phyloP scores from a whole-genome alignment of 2,113 vertebrate species.

The Melanotaenia duboulayi region DNA sequence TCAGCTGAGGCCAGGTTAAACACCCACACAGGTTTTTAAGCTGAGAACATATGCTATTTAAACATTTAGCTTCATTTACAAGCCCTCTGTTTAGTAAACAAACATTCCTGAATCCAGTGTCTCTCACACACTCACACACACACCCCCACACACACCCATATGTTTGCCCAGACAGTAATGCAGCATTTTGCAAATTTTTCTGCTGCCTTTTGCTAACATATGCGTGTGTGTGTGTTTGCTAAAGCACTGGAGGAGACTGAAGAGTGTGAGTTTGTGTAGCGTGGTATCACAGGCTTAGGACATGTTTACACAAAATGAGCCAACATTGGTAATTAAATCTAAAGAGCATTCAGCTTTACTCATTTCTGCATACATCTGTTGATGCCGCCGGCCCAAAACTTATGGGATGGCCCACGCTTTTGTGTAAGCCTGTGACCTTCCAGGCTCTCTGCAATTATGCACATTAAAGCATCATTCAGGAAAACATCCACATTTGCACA shows the following conservation, averaged over 20 bases:
- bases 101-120: constrained; percentile 19
- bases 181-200: constrained; percentile 13
- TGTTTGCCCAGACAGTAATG: constrained; percentile 26
- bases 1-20: constrained; percentile 30
- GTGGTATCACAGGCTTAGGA: constrained; percentile 11
- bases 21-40: constrained; percentile 8
- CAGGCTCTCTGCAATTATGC: constrained; percentile 26
- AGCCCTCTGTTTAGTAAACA: constrained; percentile 40
- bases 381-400: constrained; percentile 11
- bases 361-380: constrained; percentile 31
- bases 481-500: not conserved
- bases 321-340: constrained; percentile 31
- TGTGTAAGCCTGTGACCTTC: constrained; percentile 28
- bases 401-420: not conserved
- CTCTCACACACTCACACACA: not conserved
- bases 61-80: constrained; percentile 31
- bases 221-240: constrained; percentile 40
- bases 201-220: not conserved
- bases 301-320: constrained; percentile 30
- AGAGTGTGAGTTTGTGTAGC: constrained; percentile 18
- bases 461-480: constrained; percentile 21
- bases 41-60: constrained; percentile 18
- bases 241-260: constrained; percentile 3
- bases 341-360: constrained; percentile 26
- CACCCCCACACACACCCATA: constrained; percentile 24